Conservation (phyloP, 2,797 vertebrate genomes). For the Falco rusticolus region DNA sequence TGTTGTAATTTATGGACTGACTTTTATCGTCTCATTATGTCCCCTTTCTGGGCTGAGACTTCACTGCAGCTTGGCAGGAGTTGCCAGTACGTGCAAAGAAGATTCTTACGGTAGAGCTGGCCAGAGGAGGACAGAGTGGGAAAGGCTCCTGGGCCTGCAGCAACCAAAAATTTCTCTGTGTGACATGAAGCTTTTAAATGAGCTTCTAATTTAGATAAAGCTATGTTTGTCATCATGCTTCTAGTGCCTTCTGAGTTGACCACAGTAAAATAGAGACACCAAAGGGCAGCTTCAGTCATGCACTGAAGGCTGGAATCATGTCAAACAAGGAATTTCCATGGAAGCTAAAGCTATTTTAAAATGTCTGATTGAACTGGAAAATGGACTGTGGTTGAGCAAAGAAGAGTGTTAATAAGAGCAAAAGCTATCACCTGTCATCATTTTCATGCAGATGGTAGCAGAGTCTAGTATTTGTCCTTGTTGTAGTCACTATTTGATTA, state of each 20-base stretch:
- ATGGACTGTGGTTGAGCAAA: neutral
- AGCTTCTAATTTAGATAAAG: neutral
- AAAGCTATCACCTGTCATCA: neutral
- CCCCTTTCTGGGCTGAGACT: neutral
- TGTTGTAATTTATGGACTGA: neutral
- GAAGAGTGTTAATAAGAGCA: neutral
- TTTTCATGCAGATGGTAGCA: neutral
- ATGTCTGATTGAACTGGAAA: neutral
- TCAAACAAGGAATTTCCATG: neutral
- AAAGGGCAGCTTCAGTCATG: neutral
- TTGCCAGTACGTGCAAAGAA: neutral
- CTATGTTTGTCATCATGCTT: neutral
- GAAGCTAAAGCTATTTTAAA: slow-evolving; percentile 8
- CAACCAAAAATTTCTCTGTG: neutral
- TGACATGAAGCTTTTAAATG: neutral
- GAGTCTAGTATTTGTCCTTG: neutral
- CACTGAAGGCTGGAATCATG: neutral
- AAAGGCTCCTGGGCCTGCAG: neutral
- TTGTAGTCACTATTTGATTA: neutral
- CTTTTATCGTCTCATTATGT: neutral
- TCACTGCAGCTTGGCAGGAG: neutral
- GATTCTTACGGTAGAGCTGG: neutral
- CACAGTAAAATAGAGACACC: neutral
- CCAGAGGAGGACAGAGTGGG: neutral
- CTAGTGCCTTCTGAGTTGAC: neutral